Conservation (phyloP, 2,888 invertebrate genomes). For the Lepidocyrtinus sp. region DNA sequence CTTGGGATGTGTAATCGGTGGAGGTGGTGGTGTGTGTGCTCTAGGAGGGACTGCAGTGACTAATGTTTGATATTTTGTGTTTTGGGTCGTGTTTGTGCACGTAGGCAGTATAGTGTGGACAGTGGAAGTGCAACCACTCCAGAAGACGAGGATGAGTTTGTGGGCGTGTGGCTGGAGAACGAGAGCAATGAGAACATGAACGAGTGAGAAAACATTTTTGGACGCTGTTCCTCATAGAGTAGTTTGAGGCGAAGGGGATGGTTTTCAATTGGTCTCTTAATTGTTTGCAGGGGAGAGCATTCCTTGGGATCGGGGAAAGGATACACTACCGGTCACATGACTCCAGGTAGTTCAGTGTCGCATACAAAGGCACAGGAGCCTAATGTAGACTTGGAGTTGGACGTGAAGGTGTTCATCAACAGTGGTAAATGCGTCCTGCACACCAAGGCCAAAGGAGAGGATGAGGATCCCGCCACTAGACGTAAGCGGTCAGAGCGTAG, state of each 20-base stretch:
- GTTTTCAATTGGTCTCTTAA: background rate
- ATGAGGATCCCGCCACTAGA: slow-evolving; percentile 72
- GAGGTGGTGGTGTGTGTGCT: too few species aligned
- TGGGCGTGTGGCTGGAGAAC: slow-evolving; percentile 68
- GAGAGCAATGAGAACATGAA: slow-evolving; percentile 37
- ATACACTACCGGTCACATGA: slow-evolving; percentile 60
- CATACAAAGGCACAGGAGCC: slow-evolving; percentile 81
- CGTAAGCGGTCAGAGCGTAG: slow-evolving; percentile 67
- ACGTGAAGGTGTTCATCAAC: slow-evolving; percentile 96
- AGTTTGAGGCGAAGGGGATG: too few species aligned
- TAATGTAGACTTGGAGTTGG: slow-evolving; percentile 95
- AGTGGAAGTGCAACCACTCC: slow-evolving; percentile 66
- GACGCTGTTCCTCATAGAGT: too few species aligned
- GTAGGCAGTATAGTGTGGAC: slow-evolving; percentile 68
- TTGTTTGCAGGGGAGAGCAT: slow-evolving; percentile 20
- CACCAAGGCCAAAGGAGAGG: slow-evolving; percentile 86
- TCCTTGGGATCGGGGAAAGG: background rate
- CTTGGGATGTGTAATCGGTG: too few species aligned
- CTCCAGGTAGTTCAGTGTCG: slow-evolving; percentile 67
- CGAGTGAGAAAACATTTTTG: too few species aligned
- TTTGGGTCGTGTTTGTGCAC: background rate
- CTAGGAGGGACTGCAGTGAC: background rate
- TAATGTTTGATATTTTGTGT: background rate
- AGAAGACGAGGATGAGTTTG: slow-evolving; percentile 68
- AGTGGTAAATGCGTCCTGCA: slow-evolving; percentile 97